Evolutionary conservation across 2,113 vertebrate species (phyloP).

Genomic region (Leucosticte australis): DNA sequence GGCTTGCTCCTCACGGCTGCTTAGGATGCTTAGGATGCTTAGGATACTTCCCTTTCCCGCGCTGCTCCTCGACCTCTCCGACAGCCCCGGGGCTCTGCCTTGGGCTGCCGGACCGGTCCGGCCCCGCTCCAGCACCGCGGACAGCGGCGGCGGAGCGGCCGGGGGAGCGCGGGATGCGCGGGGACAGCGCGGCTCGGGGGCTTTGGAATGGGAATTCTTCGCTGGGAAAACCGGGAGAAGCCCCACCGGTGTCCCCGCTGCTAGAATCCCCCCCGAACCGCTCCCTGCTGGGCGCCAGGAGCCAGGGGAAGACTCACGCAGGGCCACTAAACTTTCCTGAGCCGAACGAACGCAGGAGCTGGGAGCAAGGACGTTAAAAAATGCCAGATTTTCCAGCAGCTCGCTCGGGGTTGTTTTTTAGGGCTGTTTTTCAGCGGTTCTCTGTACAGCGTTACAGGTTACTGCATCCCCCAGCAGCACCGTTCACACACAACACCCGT

Average conservation of each 20-base stretch:
- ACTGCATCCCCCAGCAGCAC: background rate
- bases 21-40: background rate
- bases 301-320: background rate
- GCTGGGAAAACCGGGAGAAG: fast-evolving
- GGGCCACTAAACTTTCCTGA: background rate
- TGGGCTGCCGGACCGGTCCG: background rate
- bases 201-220: background rate
- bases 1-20: background rate
- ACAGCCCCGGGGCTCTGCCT: fast-evolving
- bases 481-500: fast-evolving
- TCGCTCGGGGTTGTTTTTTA: background rate
- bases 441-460: background rate
- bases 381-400: background rate
- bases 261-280: background rate
- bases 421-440: background rate
- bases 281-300: background rate
- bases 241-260: background rate
- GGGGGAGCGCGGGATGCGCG: background rate
- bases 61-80: fast-evolving
- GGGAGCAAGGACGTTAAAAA: background rate
- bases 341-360: background rate
- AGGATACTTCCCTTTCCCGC: too few species aligned
- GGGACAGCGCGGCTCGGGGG: background rate
- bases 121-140: background rate
- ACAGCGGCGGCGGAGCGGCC: background rate